Evolutionary conservation across 2,113 vertebrate genomes (phyloP), one percentile per base, ranked within the genome.

Genomic region (Atlantisia rogersi): DNA sequence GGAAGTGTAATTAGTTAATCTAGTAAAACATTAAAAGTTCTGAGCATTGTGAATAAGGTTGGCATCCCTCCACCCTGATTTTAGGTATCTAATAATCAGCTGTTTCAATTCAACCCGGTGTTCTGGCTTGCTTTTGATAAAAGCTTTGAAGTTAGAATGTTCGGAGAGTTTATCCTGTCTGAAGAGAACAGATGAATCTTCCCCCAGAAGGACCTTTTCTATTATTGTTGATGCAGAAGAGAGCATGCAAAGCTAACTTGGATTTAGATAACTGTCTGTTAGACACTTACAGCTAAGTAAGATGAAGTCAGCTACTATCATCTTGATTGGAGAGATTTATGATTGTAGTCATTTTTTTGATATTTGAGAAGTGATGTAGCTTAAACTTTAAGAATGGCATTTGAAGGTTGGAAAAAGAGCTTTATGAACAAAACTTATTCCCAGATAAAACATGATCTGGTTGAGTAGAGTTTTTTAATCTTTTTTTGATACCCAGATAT

Each of bases 151-250:
- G 56, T 9, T 88, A 52, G 13, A 9, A 4, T 68, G 24, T 82
- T 91, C 64, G 64, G 80, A 86, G 42, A 28, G 28, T 48, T 88
- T 29, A 26, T 39, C 28, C 37, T 92, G 35, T 55, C 69, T 94
- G 32, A 71, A 29, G 52, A 37, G 39, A 75, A 77, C 52, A 28
- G 22, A 89, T 71, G 11, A 60, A 67, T 84, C 37, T 86, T 22
- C 24, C 18, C 56, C 35, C 39, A 20, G 17, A 35, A 75, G 42
- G 48, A 42, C 28, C 8, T 70, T 78, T 86, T 71, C 18, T 35
- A 31, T 58, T 92, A 70, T 87, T 85, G 39, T 7, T 68, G 88
- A 67, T 92, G 86, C 86, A 86, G 80, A 91, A 88, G 58, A 82
- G 26, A 88, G 46, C 46, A 46, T 40, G 69, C 14, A 60, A 65